Evolutionary conservation across 2,797 vertebrate species (phyloP).

Genomic region (Prionace glauca): DNA sequence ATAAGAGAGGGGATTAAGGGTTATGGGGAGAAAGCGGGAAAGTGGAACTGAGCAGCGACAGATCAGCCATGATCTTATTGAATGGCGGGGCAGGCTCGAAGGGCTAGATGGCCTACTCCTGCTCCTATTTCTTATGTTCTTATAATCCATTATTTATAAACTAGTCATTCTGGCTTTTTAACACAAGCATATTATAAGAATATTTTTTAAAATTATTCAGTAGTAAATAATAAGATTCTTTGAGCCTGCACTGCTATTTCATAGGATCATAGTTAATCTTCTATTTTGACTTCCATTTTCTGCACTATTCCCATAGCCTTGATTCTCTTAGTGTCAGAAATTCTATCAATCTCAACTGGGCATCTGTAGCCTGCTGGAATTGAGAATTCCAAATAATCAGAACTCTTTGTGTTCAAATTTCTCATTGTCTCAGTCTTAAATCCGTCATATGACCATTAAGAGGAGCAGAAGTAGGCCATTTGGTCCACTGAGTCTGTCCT

Average conservation of each 20-base stretch:
- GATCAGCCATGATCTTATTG: no score
- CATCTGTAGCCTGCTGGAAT: neutral
- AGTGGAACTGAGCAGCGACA: no score
- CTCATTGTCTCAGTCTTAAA: neutral
- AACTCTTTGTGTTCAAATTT: neutral
- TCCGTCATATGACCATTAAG: neutral
- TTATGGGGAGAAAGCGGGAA: no score
- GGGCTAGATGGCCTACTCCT: no score
- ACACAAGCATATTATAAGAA: neutral
- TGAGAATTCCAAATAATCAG: neutral
- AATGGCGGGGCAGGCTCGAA: no score
- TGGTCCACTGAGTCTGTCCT: no score
- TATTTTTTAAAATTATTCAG: neutral
- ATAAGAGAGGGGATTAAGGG: no score
- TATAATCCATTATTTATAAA: neutral
- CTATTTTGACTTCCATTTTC: neutral
- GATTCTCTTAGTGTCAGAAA: neutral
- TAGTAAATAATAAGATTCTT: neutral
- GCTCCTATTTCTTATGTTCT: no score
- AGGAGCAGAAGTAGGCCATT: no score
- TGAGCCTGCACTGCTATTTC: neutral
- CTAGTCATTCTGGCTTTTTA: neutral
- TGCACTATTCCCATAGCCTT: neutral
- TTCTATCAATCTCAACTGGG: neutral
- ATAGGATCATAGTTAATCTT: neutral